These are phyloP conservation scores for Chroicocephalus ridibundus DNA, from an alignment of 2,113 vertebrate genomes.

Conservation along the genomic window DNA sequence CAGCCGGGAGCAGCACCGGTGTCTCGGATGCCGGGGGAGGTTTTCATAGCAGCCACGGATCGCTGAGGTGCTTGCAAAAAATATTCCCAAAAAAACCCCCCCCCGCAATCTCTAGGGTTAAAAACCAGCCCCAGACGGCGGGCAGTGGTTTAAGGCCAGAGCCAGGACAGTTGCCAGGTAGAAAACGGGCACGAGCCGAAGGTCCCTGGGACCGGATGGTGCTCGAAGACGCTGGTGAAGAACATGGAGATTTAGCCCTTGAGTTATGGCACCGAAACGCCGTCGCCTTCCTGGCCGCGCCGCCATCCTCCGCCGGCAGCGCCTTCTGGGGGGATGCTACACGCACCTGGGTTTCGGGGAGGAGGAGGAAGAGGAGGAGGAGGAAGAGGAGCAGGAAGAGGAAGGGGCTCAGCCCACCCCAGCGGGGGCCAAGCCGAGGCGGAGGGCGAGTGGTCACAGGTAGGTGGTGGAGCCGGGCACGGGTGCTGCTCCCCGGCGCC, in stretches of 20 bases:
- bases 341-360: not conserved
- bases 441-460: not conserved
- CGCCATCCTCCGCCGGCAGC: not conserved
- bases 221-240: slow-evolving; percentile 45
- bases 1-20: not conserved
- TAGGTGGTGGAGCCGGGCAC: not conserved
- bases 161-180: not conserved
- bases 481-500: not conserved
- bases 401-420: not conserved
- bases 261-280: not conserved
- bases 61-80: not conserved
- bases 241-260: slow-evolving; percentile 45
- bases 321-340: not conserved
- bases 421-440: not conserved
- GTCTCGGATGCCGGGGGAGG: not conserved
- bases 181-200: not conserved
- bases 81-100: not conserved
- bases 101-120: not conserved
- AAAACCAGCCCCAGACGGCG: not conserved
- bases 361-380: not conserved
- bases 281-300: not conserved
- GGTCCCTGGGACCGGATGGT: not conserved
- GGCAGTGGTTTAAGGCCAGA: slow-evolving; percentile 7
- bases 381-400: not conserved
- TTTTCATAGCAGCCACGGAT: not conserved